Evolutionary conservation across 2,113 vertebrate species (phyloP), one percentile per base, ranked within the genome.

Genomic region (Ceyx cyanopectus): DNA sequence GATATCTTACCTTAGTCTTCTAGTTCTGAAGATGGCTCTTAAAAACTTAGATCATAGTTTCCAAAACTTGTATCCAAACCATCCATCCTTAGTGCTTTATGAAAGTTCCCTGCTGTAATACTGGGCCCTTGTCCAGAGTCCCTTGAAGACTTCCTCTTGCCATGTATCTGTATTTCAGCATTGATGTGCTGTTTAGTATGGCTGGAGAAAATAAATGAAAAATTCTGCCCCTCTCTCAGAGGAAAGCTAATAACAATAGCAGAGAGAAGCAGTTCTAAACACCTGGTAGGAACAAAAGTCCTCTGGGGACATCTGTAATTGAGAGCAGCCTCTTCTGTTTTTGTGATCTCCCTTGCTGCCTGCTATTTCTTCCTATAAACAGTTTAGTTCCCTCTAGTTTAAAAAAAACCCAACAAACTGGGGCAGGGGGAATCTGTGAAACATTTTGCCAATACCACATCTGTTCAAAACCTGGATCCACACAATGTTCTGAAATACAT

Each of bases 231-330:
- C 9, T 83, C 21, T 89, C 70, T 89, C 56, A 34, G 60, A 77
- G 90, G 66, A 80, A 78, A 57, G 45, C 58, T 87, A 76, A 32
- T 85, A 84, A 85, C 84, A 92, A 74, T 60, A 76, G 72, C 37
- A 84, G 40, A 91, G 63, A 90, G 70, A 65, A 88, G 11, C 73
- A 43, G 37, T 81, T 91, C 50, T 90, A 68, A 94, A 89, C 93
- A 96, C 93, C 95, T 96, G 96, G 88, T 85, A 94, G 67, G 51
- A 94, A 81, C 81, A 89, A 60, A 96, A 93, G 65, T 77, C 32
- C 82, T 85, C 87, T 83, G 60, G 80, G 58, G 81, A 92, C 34
- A 80, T 65, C 45, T 32, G 68, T 95, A 91, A 95, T 77, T 93
- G 75, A 85, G 78, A 95, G 87, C 90, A 95, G 75, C 46, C 32